Percentiles rank a stretch among this genome's conserved stretches.
Evolutionary conservation across 2,888 invertebrate genomes (phyloP).

Genomic region (Alsophila aescularia): DNA sequence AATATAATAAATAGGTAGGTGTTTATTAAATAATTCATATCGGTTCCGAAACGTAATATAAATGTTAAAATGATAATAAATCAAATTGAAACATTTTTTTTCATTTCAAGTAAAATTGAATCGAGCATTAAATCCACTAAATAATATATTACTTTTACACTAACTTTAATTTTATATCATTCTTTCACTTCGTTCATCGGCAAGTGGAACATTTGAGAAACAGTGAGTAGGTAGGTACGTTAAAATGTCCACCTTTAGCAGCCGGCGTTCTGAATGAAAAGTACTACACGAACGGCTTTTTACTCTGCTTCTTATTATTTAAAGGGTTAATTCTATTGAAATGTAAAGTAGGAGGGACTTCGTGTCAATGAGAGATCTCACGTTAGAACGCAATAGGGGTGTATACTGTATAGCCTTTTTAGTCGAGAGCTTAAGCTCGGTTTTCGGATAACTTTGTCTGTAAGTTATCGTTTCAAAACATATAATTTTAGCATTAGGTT

Average conservation of each 20-base stretch:
- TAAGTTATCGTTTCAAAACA: no score
- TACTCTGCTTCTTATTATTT: slow-evolving; percentile 5
- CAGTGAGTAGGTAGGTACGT: slow-evolving; percentile 1
- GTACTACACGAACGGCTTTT: slow-evolving; percentile 1
- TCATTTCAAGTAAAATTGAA: no score
- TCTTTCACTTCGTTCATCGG: neutral
- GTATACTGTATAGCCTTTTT: neutral
- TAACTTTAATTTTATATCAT: neutral
- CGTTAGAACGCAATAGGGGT: neutral
- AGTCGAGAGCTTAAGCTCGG: no score
- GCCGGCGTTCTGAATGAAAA: slow-evolving; percentile 2
- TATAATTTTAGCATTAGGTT: no score
- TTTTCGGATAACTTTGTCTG: no score
- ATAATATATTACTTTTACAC: no score
- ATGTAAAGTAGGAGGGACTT: slow-evolving; percentile 3
- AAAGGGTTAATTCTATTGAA: slow-evolving; percentile 16
- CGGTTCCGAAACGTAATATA: no score
- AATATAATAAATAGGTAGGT: no score
- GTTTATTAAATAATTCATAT: no score
- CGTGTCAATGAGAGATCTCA: neutral
- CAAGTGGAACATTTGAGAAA: slow-evolving; percentile 10
- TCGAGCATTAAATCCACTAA: no score
- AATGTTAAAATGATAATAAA: no score
- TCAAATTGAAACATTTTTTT: no score
- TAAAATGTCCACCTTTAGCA: slow-evolving; percentile 5